These are phyloP conservation scores for Onychostoma macrolepis DNA, from an alignment of 2,113 vertebrate species.

Conservation along the genomic window DNA sequence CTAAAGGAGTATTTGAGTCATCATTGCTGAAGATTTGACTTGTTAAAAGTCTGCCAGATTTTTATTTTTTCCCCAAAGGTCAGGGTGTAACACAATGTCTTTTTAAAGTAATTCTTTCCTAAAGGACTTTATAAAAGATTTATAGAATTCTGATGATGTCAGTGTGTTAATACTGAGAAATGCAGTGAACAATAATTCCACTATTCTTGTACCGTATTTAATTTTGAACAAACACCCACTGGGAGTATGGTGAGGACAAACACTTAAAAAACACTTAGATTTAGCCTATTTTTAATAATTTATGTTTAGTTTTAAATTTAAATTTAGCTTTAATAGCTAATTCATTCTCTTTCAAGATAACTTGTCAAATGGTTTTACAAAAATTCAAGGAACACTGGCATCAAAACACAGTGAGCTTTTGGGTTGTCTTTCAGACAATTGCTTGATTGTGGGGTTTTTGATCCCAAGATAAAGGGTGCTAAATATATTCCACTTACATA, in stretches of 20 bases:
- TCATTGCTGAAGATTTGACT: not conserved
- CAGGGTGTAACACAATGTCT: not conserved
- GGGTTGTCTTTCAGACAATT: not conserved
- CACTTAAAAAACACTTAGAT: not conserved
- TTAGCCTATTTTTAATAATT: not conserved
- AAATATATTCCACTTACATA: not conserved
- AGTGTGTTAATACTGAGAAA: not conserved
- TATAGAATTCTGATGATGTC: not conserved
- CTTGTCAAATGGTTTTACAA: not conserved
- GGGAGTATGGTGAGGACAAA: not conserved
- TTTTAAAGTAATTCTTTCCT: not conserved
- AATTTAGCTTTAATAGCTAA: slow-evolving; percentile 11
- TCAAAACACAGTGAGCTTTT: not conserved
- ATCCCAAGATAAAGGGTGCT: not conserved
- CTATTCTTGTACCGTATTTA: not conserved
- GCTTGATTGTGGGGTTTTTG: not conserved
- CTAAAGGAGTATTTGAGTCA: slow-evolving; percentile 26
- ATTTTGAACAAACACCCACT: not conserved
- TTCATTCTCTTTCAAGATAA: not conserved
- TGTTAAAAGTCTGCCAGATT: slow-evolving; percentile 15
- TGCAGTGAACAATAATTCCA: not conserved
- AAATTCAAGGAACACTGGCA: not conserved
- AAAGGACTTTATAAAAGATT: not conserved
- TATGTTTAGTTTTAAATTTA: not conserved
- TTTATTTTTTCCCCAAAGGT: slow-evolving; percentile 1